Conservation (phyloP, 1,140 invertebrate genomes). For the Physella acuta region DNA sequence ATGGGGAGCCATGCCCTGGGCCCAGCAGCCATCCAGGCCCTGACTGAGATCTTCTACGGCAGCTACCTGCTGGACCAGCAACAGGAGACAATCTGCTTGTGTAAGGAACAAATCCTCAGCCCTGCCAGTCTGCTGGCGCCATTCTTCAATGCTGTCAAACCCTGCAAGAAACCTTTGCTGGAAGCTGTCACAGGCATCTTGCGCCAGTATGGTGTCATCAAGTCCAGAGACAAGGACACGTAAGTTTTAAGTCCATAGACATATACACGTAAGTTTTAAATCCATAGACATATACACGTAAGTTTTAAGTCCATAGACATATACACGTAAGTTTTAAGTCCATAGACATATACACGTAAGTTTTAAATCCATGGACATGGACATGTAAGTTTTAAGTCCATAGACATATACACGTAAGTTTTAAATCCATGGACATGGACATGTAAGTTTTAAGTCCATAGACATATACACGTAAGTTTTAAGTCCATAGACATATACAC, state of each 20-base stretch:
- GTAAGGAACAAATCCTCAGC: constrained; percentile 55
- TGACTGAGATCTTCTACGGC: constrained; percentile 59
- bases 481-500: no score
- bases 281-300: no score
- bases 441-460: no score
- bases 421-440: no score
- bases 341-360: no score
- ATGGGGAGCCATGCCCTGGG: constrained; percentile 6
- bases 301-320: no score
- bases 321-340: no score
- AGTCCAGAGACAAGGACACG: constrained; percentile 15
- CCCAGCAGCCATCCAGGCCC: constrained; percentile 40
- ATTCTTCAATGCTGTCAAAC: constrained; percentile 52
- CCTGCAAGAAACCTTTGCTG: constrained; percentile 51
- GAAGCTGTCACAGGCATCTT: constrained; percentile 52
- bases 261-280: no score
- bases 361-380: no score
- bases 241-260: constrained; percentile 5
- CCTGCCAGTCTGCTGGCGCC: constrained; percentile 51
- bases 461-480: no score
- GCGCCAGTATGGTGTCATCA: constrained; percentile 50
- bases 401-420: no score
- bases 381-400: no score
- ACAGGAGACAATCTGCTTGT: constrained; percentile 57
- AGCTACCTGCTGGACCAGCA: constrained; percentile 57